Base-by-base conservation (phyloP, 2,113 vertebrate genomes). In the Gadus chalcogrammus region DNA sequence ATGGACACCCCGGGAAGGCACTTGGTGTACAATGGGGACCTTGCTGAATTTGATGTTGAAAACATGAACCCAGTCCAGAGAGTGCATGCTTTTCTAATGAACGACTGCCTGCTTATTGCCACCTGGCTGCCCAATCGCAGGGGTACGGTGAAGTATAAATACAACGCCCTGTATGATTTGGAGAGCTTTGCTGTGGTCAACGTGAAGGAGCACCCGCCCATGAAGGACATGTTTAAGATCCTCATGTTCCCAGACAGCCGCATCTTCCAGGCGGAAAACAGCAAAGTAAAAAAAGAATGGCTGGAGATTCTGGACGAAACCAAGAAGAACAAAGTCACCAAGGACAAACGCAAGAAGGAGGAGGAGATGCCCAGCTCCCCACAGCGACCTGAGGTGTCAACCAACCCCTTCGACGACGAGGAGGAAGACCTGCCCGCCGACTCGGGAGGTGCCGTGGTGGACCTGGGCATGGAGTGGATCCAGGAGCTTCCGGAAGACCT, bases 171-270 rank as follows among this genome's bases (percentile, higher is more conserved):
- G 42, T 98, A 99, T 56, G 93, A 96, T 2, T 90, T 99, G 15
- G 96, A 99, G 11, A 94, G 95, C 70, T 90, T 99, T 22, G 97
- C 97, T 0, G 94, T 98, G 72, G 94, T 99, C 69, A 99, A 99
- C 0, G 97, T 99, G 8, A 99, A 99, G 83, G 97, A 99, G 90
- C 97, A 98, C 84, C 94, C 96, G 0, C 96, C 97, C 11, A 98
- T 98, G 96, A 99, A 99, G 82, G 97, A 99, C 89, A 99, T 99
- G 97, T 99, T 99, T 89, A 99, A 99, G 88, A 92, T 99, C 79
- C 95, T 99, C 1, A 98, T 98, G 97, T 99, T 95, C 88, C 97
- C 97, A 0, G 97, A 99, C 78, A 97, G 95, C 65, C 95, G 96
- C 70, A 98, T 98, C 79, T 99, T 99, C 76, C 96, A 99, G 85